phyloP scores from a whole-genome alignment of 1,140 invertebrate species.

The Philopotamus ludificatus region DNA sequence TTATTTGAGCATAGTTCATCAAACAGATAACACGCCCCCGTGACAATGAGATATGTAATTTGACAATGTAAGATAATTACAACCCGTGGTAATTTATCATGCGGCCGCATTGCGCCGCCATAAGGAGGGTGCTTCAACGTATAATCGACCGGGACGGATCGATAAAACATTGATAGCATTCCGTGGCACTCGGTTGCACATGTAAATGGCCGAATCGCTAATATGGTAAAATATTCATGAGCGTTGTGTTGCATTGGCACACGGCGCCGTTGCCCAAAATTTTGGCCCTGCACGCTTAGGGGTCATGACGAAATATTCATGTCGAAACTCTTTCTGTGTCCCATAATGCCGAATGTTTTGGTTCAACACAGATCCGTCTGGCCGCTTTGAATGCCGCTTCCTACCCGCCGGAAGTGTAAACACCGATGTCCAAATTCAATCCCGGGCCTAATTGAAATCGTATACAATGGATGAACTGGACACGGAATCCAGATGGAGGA shows the following conservation, averaged over 20 bases:
- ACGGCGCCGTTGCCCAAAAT: neutral
- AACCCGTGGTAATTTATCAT: neutral
- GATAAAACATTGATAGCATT: neutral
- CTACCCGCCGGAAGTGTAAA: neutral
- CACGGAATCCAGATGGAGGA: no score
- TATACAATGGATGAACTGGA: neutral
- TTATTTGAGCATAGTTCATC: slow-evolving; percentile 11
- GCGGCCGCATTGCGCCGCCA: neutral
- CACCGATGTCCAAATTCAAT: neutral
- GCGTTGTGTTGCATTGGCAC: neutral
- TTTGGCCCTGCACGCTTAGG: neutral
- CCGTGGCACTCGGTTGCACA: neutral
- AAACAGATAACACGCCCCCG: slow-evolving; percentile 8
- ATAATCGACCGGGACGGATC: neutral
- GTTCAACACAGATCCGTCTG: neutral
- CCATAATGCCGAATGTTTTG: neutral
- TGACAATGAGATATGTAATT: slow-evolving; percentile 14
- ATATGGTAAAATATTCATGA: slow-evolving; percentile 12
- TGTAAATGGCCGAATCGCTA: neutral
- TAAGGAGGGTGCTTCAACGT: neutral
- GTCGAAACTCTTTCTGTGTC: neutral
- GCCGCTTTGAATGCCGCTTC: neutral
- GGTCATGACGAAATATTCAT: neutral
- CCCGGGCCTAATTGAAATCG: neutral
- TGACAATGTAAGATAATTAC: neutral